Conservation (phyloP, 2,113 vertebrate genomes). For the Alethe castanea region DNA sequence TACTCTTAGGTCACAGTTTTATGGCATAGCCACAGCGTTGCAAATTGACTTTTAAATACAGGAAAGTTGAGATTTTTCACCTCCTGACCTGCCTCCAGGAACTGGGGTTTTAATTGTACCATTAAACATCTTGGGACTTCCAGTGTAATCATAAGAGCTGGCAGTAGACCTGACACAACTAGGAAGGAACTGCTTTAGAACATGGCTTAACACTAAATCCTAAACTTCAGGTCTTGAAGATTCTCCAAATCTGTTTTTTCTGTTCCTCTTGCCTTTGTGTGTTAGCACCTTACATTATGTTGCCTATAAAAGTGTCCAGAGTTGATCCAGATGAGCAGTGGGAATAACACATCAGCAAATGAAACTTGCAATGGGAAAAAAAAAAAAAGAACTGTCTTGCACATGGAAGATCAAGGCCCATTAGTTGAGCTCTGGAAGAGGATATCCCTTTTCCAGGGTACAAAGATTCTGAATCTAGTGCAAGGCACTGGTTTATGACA, state of each 20-base stretch:
- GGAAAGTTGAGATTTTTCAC: neutral
- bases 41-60: neutral
- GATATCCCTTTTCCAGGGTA: neutral
- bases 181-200: neutral
- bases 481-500: neutral
- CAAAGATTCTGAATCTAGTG: neutral
- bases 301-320: neutral
- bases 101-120: neutral
- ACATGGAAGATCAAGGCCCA: neutral
- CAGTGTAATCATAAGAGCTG: neutral
- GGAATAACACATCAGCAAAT: neutral
- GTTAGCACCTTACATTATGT: neutral
- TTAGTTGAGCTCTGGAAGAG: neutral
- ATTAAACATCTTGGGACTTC: neutral
- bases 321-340: neutral
- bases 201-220: neutral
- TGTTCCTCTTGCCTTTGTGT: neutral
- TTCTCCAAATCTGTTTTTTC: neutral
- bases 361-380: neutral
- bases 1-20: neutral
- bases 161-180: neutral
- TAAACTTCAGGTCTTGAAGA: neutral
- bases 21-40: neutral
- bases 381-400: neutral
- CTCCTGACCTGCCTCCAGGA: neutral